Percentiles rank a stretch among this genome's conserved stretches.
Evolutionary conservation across 2,797 vertebrate genomes (phyloP).

Genomic region (Chromobotia macracanthus): DNA sequence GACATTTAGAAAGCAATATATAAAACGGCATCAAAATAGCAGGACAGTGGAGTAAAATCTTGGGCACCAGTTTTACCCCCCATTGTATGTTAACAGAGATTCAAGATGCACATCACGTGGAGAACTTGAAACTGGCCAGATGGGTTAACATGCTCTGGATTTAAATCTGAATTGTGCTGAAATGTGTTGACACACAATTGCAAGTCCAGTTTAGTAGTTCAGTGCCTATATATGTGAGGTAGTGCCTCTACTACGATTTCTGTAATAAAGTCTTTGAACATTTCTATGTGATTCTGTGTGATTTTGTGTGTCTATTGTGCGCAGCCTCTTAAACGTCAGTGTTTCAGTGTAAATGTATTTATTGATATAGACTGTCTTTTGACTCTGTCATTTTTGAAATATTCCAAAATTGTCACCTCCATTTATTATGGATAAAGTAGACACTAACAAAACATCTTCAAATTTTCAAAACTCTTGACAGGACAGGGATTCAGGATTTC

Average conservation of each 20-base stretch:
- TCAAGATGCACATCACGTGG: background rate
- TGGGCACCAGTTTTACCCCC: slow-evolving; percentile 21
- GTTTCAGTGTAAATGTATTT: no score
- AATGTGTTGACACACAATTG: slow-evolving; percentile 64
- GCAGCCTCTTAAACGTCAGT: background rate
- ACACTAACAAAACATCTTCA: slow-evolving; percentile 44
- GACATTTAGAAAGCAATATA: slow-evolving; percentile 43
- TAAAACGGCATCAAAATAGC: slow-evolving; percentile 7
- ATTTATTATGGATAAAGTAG: slow-evolving; percentile 58
- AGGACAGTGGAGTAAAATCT: slow-evolving; percentile 9
- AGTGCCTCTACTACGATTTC: slow-evolving; percentile 78
- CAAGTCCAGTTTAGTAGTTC: slow-evolving; percentile 82
- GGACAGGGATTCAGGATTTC: slow-evolving; percentile 24
- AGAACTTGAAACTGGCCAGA: slow-evolving; percentile 39
- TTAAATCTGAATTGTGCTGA: slow-evolving; percentile 60
- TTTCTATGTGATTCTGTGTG: slow-evolving; percentile 70
- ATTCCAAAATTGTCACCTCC: no score
- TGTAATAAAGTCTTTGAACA: slow-evolving; percentile 82
- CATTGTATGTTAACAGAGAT: slow-evolving; percentile 31
- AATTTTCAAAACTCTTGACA: slow-evolving; percentile 31
- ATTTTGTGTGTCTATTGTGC: slow-evolving; percentile 24
- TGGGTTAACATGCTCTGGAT: slow-evolving; percentile 55
- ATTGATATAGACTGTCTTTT: no score
- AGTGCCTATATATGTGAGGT: slow-evolving; percentile 89
- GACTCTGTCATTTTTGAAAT: no score